These are phyloP conservation scores for Zaprionus lachaisei DNA, from an alignment of 1,140 invertebrate genomes.

Conservation along the genomic window DNA sequence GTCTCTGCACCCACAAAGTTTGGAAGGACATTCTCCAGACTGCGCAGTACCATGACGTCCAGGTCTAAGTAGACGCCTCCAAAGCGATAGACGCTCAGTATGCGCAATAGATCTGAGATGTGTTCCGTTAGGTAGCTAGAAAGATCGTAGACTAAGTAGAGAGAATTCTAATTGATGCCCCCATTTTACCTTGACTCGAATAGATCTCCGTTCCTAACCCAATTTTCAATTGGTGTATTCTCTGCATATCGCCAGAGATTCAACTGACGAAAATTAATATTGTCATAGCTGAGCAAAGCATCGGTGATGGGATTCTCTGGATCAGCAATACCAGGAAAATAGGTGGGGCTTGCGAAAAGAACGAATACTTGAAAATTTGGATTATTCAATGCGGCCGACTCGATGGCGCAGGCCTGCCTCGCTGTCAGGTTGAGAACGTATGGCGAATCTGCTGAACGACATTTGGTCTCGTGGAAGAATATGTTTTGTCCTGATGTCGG, in stretches of 20 bases:
- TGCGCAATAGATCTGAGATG: constrained; percentile 89
- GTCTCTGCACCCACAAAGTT: constrained; percentile 89
- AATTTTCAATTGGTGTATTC: constrained; percentile 87
- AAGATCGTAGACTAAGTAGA: background rate
- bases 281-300: constrained; percentile 85
- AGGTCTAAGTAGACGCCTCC: constrained; percentile 92
- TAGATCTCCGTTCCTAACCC: constrained; percentile 86
- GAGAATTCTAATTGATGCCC: background rate
- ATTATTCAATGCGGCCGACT: constrained; percentile 88
- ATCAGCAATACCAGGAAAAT: background rate
- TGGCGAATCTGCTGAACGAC: constrained; percentile 42
- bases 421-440: constrained; percentile 79
- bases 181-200: constrained; percentile 85
- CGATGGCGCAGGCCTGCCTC: constrained; percentile 88
- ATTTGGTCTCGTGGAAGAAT: constrained; percentile 87
- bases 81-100: constrained; percentile 90
- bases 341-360: constrained; percentile 85
- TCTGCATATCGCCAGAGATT: constrained; percentile 87
- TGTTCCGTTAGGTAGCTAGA: constrained; percentile 25
- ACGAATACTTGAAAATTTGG: constrained; percentile 86
- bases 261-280: constrained; percentile 86
- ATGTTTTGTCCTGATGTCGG: constrained; percentile 85
- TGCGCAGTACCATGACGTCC: constrained; percentile 89
- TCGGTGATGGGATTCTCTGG: constrained; percentile 69
- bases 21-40: constrained; percentile 86